Conservation (phyloP, 2,888 invertebrate genomes). For the Pardosa pseudoannulata region DNA sequence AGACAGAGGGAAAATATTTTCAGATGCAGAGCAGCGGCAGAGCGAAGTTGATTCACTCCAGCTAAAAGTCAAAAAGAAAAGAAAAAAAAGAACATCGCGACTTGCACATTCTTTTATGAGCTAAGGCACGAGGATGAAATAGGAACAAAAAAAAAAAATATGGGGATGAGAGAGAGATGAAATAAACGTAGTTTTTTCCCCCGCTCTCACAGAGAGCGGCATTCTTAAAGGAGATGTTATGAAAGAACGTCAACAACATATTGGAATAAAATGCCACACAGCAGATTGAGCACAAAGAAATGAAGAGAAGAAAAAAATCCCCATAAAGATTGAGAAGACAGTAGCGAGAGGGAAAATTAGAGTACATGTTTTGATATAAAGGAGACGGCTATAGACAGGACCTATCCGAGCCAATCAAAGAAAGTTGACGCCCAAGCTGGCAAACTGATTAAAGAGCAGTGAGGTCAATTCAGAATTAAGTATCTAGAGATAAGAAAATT, state of each 20-base stretch:
- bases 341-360: neutral
- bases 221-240: neutral
- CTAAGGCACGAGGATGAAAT: neutral
- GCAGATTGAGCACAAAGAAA: neutral
- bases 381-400: too few species aligned
- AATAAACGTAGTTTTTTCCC: neutral
- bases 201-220: neutral
- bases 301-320: neutral
- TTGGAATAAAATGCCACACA: neutral
- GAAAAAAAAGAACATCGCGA: neutral
- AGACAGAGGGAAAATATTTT: neutral
- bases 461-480: too few species aligned
- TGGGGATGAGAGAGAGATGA: too few species aligned
- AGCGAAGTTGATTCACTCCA: neutral
- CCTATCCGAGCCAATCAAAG: too few species aligned
- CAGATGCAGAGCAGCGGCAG: neutral
- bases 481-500: too few species aligned
- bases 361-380: too few species aligned
- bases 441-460: too few species aligned
- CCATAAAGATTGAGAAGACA: neutral
- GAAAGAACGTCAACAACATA: slow-evolving; percentile 1
- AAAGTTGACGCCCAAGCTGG: too few species aligned
- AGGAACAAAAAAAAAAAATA: too few species aligned
- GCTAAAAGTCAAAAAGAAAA: too few species aligned
- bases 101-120: neutral